Percentiles rank a stretch among this genome's conserved stretches.
Conservation (phyloP, 64 coral and sea anemone genomes). For the Astreopora myriophthalma region DNA sequence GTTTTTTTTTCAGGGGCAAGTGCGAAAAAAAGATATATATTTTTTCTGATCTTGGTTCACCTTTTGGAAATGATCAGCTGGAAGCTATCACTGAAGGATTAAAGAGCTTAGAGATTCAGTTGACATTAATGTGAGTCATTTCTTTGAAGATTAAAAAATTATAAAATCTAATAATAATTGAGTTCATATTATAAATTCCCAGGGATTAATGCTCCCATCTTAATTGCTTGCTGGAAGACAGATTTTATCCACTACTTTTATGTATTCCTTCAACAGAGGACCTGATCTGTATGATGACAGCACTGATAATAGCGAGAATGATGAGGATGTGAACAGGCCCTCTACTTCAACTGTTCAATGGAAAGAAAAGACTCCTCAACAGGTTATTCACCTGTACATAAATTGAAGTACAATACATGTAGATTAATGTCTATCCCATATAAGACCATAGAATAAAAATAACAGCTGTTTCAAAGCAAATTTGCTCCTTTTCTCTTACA, state of each 20-base stretch:
- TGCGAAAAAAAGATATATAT: constrained; percentile 92
- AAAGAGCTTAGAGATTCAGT: constrained; percentile 65
- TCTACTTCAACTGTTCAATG: constrained; percentile 63
- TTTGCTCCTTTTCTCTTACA: too few species aligned
- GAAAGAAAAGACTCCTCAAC: constrained; percentile 84
- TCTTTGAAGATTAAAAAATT: too few species aligned
- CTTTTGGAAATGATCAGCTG: constrained; percentile 96
- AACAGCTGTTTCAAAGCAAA: too few species aligned
- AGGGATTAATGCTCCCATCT: too few species aligned
- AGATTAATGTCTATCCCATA: too few species aligned
- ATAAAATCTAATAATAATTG: too few species aligned
- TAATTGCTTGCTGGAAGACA: too few species aligned
- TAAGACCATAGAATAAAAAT: too few species aligned
- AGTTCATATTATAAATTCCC: too few species aligned
- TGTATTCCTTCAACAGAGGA: constrained; percentile 50
- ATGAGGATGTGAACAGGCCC: constrained; percentile 51
- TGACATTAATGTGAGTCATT: constrained; percentile 83
- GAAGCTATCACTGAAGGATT: constrained; percentile 87
- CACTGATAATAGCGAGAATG: constrained; percentile 12
- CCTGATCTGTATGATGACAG: constrained; percentile 85
- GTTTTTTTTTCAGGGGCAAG: constrained; percentile 73
- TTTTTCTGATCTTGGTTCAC: constrained; percentile 92
- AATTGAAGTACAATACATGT: too few species aligned
- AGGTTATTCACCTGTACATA: constrained; percentile 24
- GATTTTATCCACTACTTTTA: background rate